Evolutionary conservation across 2,797 vertebrate genomes (phyloP).

Genomic region (Intellagama lesueurii): DNA sequence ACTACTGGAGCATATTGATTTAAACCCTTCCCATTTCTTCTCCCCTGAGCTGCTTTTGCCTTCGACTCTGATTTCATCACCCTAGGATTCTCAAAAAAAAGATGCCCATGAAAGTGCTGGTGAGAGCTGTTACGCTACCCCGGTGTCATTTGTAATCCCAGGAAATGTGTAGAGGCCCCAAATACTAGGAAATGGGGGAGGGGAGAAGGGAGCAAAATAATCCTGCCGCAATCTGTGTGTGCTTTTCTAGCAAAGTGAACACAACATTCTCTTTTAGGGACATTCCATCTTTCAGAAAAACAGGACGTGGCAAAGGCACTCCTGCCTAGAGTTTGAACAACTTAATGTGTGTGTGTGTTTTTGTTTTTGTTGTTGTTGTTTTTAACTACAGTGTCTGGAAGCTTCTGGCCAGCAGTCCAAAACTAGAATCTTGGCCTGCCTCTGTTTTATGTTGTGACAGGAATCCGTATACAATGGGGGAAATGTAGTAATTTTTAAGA

Average conservation of each 20-base stretch:
- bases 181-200: background rate
- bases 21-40: constrained; percentile 30
- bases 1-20: constrained; percentile 55
- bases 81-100: constrained; percentile 52
- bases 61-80: constrained; percentile 55
- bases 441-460: background rate
- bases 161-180: constrained; percentile 2
- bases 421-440: too few relatives aligned
- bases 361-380: too few relatives aligned
- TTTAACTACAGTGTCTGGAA: too few relatives aligned
- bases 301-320: background rate
- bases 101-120: background rate
- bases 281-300: background rate
- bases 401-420: too few relatives aligned
- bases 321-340: background rate
- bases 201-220: background rate
- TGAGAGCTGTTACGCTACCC: background rate
- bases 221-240: background rate
- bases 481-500: background rate
- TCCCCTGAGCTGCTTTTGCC: constrained; percentile 44
- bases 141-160: background rate
- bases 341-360: too few relatives aligned
- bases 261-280: background rate
- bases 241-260: constrained; percentile 17
- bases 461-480: background rate